These are phyloP conservation scores for Oophaga pumilio DNA, from an alignment of 2,113 vertebrate genomes.

Conservation along the genomic window DNA sequence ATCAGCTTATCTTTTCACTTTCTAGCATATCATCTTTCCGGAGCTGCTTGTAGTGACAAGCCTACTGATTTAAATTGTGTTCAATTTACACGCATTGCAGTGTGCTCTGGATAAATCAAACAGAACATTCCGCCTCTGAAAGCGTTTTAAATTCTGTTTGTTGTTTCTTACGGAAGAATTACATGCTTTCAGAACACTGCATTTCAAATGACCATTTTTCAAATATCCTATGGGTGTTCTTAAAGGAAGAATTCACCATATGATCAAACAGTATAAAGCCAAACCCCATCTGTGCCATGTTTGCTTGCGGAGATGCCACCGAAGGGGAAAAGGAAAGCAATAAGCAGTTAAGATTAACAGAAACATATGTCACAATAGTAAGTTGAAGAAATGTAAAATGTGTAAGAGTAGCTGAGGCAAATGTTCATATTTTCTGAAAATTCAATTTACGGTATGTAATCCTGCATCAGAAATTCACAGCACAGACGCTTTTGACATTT, in stretches of 20 bases:
- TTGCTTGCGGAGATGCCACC: slow-evolving; percentile 36
- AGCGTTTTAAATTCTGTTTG: slow-evolving; percentile 43
- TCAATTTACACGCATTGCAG: slow-evolving; percentile 50
- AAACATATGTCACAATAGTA: slow-evolving; percentile 42
- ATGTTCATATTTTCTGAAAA: neutral
- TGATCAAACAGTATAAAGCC: slow-evolving; percentile 48
- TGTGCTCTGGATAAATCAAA: slow-evolving; percentile 44
- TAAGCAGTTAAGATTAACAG: slow-evolving; percentile 35
- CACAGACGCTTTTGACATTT: neutral
- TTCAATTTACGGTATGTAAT: neutral
- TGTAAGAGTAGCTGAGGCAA: neutral
- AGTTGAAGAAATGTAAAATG: slow-evolving; percentile 20
- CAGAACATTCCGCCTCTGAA: slow-evolving; percentile 31
- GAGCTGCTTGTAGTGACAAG: slow-evolving; percentile 42
- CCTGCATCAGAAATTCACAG: neutral
- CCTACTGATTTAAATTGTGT: slow-evolving; percentile 56
- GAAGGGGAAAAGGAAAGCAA: slow-evolving; percentile 15
- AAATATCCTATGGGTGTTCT: slow-evolving; percentile 32
- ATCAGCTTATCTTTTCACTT: slow-evolving; percentile 51
- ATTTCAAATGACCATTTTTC: slow-evolving; percentile 32
- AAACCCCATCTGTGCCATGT: slow-evolving; percentile 54
- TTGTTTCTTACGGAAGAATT: slow-evolving; percentile 44
- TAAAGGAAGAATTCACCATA: slow-evolving; percentile 40
- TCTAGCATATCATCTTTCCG: slow-evolving; percentile 45
- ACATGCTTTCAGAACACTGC: slow-evolving; percentile 38